A percentile compares a stretch with the other conserved stretches of the same genome.
Conservation (phyloP, 2,888 invertebrate species). For the Chaetogeoica ovagalla region DNA sequence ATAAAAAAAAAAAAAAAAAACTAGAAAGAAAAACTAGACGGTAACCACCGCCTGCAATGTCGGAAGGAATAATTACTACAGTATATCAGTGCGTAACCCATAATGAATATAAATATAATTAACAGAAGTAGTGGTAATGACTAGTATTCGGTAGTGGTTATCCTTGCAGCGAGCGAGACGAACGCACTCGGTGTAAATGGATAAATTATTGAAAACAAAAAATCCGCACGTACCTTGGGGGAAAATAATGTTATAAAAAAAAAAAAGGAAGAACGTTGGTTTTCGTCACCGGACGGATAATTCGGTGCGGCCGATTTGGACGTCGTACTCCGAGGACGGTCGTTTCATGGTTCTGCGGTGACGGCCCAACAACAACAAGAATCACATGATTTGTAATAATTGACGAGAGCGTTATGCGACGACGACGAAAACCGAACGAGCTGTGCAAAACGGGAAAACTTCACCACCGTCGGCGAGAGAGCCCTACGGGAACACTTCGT, state of each 20-base stretch:
- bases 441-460: too few relatives aligned
- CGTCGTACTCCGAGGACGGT: slow-evolving; percentile 4
- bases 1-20: background rate
- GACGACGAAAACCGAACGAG: background rate
- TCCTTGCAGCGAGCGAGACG: background rate
- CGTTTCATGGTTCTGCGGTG: slow-evolving; percentile 7
- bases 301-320: background rate
- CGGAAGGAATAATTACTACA: background rate
- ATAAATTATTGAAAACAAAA: background rate
- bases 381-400: slow-evolving; percentile 19
- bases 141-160: background rate
- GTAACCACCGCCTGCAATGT: background rate
- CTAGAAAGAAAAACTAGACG: slow-evolving; percentile 18
- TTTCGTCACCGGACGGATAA: slow-evolving; percentile 39
- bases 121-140: background rate
- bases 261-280: background rate
- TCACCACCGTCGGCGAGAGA: background rate
- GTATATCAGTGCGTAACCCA: too few relatives aligned
- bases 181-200: background rate
- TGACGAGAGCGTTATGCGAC: background rate
- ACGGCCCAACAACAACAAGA: background rate
- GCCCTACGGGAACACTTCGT: background rate
- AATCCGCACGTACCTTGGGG: background rate
- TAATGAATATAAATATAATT: background rate
- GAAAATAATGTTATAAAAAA: too few relatives aligned